These are phyloP conservation scores for Climacteris rufus DNA, from an alignment of 2,113 vertebrate species.

Conservation along the genomic window DNA sequence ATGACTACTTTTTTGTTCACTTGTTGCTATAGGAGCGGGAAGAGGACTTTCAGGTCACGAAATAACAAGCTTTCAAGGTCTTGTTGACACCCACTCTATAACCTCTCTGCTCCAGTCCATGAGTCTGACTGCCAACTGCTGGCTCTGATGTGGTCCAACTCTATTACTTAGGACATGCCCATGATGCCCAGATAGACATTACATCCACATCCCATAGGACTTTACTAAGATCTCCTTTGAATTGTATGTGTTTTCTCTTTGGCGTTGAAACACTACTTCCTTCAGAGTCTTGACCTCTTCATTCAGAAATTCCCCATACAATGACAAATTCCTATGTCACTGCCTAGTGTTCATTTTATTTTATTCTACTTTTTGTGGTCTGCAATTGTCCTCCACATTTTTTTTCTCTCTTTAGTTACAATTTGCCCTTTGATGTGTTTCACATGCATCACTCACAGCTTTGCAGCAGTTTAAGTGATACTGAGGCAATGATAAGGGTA, in stretches of 20 bases:
- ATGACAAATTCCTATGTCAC: background rate
- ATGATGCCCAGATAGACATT: background rate
- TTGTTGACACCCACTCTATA: background rate
- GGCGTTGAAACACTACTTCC: background rate
- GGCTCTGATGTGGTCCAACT: background rate
- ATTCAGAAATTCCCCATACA: background rate
- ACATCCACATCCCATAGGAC: background rate
- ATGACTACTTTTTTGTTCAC: background rate
- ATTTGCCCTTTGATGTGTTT: background rate
- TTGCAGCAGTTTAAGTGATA: background rate
- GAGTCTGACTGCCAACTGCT: background rate
- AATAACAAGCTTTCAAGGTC: background rate
- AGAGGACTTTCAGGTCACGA: background rate
- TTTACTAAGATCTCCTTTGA: background rate
- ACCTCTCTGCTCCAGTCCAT: accelerated
- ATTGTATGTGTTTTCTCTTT: background rate
- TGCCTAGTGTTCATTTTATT: background rate
- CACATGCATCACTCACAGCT: background rate
- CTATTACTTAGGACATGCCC: background rate
- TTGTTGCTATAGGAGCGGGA: background rate
- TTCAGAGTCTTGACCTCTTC: background rate
- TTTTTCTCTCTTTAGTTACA: background rate
- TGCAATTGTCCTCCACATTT: background rate
- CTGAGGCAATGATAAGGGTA: background rate
- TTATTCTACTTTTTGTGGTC: background rate